Base-by-base conservation (phyloP, 2,797 vertebrate genomes). In the Amphiprion clarkii region DNA sequence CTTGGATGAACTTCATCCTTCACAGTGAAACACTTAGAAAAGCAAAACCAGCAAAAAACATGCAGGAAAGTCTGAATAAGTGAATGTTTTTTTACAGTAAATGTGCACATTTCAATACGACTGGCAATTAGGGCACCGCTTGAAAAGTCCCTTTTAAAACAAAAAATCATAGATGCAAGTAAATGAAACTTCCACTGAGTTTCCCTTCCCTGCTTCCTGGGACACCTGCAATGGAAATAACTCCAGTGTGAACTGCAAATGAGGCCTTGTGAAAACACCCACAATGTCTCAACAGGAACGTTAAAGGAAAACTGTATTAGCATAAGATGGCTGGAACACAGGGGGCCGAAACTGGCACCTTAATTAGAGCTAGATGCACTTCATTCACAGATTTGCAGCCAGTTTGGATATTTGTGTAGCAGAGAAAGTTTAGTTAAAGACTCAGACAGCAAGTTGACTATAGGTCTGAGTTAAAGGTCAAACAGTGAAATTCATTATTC, bases 191-290 rank as follows among this genome's bases (percentile, higher is more conserved):
- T 63, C 19, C 48, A 58, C 68, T 76, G 62, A 66, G 63, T 58
- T 85, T 75, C 60, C 56, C 40, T 68, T 14, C 57, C 16, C 60
- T 12, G 46, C 74, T 73, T 81, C 69, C 75, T 16, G 7, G 52
- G 77, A 75, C 42, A 71, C 65, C 80, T 72, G 40, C 53, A 82
- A 90, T 87, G 66, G 81, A 94, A 93, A 93, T 87, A 93, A 89
- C 68, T 71, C 8, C 27, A 80, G 84, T 85, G 88, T 86, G 87
- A 94, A 93, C 86, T 86, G 87, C 82, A 92, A 89, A 91, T 91
- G 78, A 92, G 83, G 55, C 74, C 72, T 74, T 74, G 85, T 84
- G 85, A 88, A 86, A 91, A 88, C 66, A 81, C 76, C 77, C 85
- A 63, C 82, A 74, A 74, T 80, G 70, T 88, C 70, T 87, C 78